Evolutionary conservation across 2,797 vertebrate genomes (phyloP).

Genomic region (Heterohyrax brucei): DNA sequence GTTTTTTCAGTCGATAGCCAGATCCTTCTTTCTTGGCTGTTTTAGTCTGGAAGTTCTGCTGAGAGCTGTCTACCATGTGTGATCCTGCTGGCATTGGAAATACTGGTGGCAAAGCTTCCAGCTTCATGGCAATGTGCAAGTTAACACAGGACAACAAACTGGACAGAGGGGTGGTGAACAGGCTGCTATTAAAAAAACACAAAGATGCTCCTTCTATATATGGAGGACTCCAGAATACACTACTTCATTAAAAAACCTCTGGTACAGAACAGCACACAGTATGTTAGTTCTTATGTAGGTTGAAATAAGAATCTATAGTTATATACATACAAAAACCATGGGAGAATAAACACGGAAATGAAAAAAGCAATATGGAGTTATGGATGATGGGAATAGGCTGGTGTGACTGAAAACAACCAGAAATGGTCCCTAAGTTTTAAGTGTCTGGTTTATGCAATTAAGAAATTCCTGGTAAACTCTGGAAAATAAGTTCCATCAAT

Average conservation of each 20-base stretch:
- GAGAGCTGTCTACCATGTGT: no score
- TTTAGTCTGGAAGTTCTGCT: no score
- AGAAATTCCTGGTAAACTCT: slow-evolving; percentile 47
- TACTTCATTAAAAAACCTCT: slow-evolving; percentile 17
- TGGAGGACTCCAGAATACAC: background rate
- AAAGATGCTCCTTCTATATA: background rate
- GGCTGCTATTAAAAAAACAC: background rate
- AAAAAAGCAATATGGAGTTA: background rate
- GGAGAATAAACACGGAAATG: background rate
- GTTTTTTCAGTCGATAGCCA: no score
- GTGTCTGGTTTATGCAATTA: background rate
- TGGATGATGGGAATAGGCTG: background rate
- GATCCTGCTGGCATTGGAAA: no score
- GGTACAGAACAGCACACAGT: background rate
- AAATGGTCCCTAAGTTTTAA: slow-evolving; percentile 67
- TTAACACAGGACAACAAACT: no score
- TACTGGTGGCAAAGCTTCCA: no score
- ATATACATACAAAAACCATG: background rate
- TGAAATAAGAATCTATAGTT: background rate
- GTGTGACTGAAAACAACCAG: slow-evolving; percentile 47
- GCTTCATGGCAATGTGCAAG: no score
- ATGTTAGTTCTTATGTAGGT: background rate
- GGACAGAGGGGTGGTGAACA: background rate
- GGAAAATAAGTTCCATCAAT: slow-evolving; percentile 67
- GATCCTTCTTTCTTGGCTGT: no score